phyloP scores from a whole-genome alignment of 2,113 vertebrate genomes.

The Chlamydotis undulata region DNA sequence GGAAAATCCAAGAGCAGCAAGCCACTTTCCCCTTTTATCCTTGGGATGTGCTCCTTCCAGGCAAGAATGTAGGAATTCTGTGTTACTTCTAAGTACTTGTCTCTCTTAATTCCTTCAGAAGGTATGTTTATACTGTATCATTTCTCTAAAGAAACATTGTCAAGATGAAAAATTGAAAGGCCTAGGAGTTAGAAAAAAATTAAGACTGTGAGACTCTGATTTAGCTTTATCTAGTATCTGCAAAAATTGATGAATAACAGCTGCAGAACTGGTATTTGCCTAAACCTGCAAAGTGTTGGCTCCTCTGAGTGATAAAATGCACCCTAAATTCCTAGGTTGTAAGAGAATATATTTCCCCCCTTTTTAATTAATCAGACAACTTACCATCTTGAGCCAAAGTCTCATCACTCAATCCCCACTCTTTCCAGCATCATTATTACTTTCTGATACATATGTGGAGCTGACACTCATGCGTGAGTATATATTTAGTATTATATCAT shows the following conservation, averaged over 20 bases:
- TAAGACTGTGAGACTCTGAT: neutral
- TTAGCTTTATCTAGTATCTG: conserved; percentile 26
- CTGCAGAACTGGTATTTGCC: conserved; percentile 33
- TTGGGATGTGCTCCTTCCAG: neutral
- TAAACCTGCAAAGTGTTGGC: neutral
- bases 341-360: neutral
- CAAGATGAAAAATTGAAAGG: conserved; percentile 48
- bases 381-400: neutral
- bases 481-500: neutral
- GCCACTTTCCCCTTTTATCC: neutral
- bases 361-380: conserved; percentile 23
- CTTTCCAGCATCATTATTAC: neutral
- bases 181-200: conserved; percentile 2
- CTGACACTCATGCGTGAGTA: neutral
- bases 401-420: neutral
- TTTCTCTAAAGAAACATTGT: conserved; percentile 57
- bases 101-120: conserved; percentile 43
- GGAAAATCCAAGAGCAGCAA: neutral
- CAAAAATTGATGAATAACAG: conserved; percentile 45
- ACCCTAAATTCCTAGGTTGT: neutral
- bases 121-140: conserved; percentile 26
- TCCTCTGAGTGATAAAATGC: neutral
- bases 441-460: neutral
- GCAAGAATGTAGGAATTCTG: neutral
- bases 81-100: neutral